Percentiles rank a stretch among this genome's conserved stretches.
These are phyloP conservation scores for Acanthornis magna DNA, from an alignment of 2,797 vertebrate species.

Conservation along the genomic window DNA sequence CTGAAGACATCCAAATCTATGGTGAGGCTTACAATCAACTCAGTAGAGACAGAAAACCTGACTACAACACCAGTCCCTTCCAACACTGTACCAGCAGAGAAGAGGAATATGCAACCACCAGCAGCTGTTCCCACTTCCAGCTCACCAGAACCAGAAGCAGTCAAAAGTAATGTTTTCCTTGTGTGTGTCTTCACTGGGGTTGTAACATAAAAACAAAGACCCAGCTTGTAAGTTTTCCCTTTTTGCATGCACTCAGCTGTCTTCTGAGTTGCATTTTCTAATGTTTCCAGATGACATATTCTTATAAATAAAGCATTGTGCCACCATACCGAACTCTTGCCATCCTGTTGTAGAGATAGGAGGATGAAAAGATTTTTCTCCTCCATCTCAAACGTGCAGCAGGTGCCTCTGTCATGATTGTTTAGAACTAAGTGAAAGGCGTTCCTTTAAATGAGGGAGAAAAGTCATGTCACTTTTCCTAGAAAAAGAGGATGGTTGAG, in stretches of 20 bases:
- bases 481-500: neutral
- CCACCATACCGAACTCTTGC: neutral
- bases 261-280: neutral
- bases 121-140: neutral
- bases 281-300: neutral
- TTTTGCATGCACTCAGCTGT: neutral
- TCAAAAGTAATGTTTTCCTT: conserved; percentile 79
- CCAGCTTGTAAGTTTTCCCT: neutral
- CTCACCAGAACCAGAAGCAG: conserved; percentile 79
- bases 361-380: neutral
- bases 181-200: neutral
- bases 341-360: neutral
- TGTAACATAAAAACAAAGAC: neutral
- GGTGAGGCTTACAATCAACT: conserved; percentile 82
- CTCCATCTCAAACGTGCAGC: neutral
- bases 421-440: neutral
- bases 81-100: conserved; percentile 33
- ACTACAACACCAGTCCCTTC: conserved; percentile 3
- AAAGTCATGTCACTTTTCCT: neutral
- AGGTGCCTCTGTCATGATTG: neutral
- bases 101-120: conserved; percentile 51
- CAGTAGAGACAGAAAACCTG: conserved; percentile 59
- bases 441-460: neutral
- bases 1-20: conserved; percentile 78
- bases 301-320: neutral